These are phyloP conservation scores for Chromis chromis DNA, from an alignment of 2,797 vertebrate species.

Conservation along the genomic window DNA sequence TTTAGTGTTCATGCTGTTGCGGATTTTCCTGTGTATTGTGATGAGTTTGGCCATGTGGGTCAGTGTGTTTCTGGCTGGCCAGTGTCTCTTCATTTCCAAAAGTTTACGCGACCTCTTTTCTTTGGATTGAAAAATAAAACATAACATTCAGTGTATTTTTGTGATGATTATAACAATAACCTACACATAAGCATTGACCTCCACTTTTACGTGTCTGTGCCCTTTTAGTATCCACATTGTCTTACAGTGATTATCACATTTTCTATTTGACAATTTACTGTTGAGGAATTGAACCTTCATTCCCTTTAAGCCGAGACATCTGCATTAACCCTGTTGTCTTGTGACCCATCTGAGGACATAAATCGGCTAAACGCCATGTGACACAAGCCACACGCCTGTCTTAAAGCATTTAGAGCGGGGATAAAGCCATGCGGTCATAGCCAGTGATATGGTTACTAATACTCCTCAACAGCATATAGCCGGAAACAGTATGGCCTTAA, in stretches of 20 bases:
- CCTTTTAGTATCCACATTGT: neutral
- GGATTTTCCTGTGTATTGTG: constrained; percentile 20
- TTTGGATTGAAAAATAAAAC: neutral
- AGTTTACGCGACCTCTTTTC: neutral
- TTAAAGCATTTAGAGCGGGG: constrained; percentile 68
- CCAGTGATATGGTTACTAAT: constrained; percentile 66
- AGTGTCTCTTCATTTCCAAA: constrained; percentile 14
- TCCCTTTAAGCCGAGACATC: constrained; percentile 22
- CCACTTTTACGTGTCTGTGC: neutral
- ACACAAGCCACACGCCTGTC: constrained; percentile 69
- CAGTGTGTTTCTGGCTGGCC: neutral
- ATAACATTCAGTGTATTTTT: neutral
- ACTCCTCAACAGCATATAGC: constrained; percentile 64
- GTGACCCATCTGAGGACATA: constrained; percentile 54
- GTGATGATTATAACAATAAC: neutral
- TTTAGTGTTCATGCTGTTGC: constrained; percentile 19
- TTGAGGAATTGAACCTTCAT: constrained; percentile 14
- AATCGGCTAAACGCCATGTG: constrained; percentile 64
- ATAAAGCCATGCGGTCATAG: constrained; percentile 60
- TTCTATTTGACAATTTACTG: constrained; percentile 1
- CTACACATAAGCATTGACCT: neutral
- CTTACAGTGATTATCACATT: neutral
- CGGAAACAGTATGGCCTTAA: constrained; percentile 67
- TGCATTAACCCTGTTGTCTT: constrained; percentile 52
- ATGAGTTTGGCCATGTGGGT: constrained; percentile 31